Percentiles rank a stretch among this genome's conserved stretches.
Evolutionary conservation across 2,113 vertebrate genomes (phyloP).

Genomic region (Noturus placidus): DNA sequence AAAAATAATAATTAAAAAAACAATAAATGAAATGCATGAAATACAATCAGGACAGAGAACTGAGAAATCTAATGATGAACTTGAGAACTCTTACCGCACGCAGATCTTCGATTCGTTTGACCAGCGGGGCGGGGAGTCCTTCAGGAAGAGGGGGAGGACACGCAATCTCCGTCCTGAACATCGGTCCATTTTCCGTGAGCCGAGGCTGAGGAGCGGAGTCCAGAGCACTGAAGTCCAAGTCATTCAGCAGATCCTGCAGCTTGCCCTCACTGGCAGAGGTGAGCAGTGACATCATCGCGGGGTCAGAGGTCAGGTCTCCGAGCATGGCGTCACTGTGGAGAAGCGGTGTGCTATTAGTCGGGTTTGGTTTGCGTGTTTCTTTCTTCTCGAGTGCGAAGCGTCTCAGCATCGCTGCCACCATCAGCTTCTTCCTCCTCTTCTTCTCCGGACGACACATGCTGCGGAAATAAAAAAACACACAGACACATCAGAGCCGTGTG

Average conservation of each 20-base stretch:
- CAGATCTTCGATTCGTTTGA: constrained; percentile 84
- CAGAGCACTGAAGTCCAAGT: constrained; percentile 80
- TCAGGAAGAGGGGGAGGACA: constrained; percentile 71
- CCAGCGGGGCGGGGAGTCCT: constrained; percentile 77
- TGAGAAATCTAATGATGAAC: neutral
- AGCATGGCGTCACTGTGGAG: constrained; percentile 61
- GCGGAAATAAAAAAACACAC: constrained; percentile 25
- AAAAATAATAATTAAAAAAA: constrained; percentile 7
- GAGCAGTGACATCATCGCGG: constrained; percentile 83
- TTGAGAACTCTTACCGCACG: constrained; percentile 65
- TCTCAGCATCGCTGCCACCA: constrained; percentile 83
- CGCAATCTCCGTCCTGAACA: constrained; percentile 54
- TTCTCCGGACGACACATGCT: constrained; percentile 84
- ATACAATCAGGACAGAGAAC: neutral
- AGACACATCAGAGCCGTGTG: neutral
- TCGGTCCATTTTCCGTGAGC: constrained; percentile 65
- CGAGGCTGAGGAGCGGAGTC: constrained; percentile 74
- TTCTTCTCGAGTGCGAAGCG: constrained; percentile 88
- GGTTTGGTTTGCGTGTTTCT: constrained; percentile 74
- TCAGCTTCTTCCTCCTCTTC: constrained; percentile 83
- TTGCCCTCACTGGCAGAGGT: constrained; percentile 80
- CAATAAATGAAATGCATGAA: neutral
- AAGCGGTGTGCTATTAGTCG: constrained; percentile 58
- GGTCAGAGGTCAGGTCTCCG: constrained; percentile 64
- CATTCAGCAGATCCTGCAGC: constrained; percentile 80